Base-by-base conservation (phyloP, 1,140 invertebrate species). In the Myzus persicae region DNA sequence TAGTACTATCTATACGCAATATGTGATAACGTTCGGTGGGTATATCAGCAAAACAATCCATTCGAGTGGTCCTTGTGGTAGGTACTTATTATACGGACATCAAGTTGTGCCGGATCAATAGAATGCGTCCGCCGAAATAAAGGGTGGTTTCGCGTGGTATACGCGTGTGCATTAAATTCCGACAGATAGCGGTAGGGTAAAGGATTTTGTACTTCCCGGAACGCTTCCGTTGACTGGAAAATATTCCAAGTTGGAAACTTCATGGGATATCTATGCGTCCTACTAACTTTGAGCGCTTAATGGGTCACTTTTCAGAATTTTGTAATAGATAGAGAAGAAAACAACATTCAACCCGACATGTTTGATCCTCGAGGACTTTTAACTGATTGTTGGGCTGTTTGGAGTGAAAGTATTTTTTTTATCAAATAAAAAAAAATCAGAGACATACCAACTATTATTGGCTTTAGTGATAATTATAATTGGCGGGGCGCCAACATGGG, bases 121-220 rank as follows among this genome's bases (percentile, higher is more conserved):
- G 36, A 51, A 88, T n/a, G 59, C 20, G 59, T 76, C 5, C 44
- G 7, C 46, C 6, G n/a, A 36, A 46, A 88, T 85, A 42, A 38
- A 46, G 85, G 85, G 85, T 87, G 44, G 42, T 46, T 87, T 87
- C 46, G 46, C 87, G 11, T 11, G 85, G n/a, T 26, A n/a, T 22
- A 44, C 31, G 40, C 6, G 44, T 46, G 42, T 44, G 31, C n/a
- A 36, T 22, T 22, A n/a, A 88, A 22, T 48, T 51, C 87, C 87
- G n/a, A 51, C 36, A 88, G 87, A 88, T 88, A 36, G 87, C 87
- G 87, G 42, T 88, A 46, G 20, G n/a, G 87, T 51, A 51, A 22
- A 22, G 48, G 48, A 6, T 88, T 88, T 87, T 24, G 22, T 38
- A 18, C 11, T 36, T 2, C 18, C 31, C 1, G 14, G 7, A 48